Evolutionary conservation across 2,797 vertebrate genomes (phyloP).

Genomic region (Orientallactaga sibirica): DNA sequence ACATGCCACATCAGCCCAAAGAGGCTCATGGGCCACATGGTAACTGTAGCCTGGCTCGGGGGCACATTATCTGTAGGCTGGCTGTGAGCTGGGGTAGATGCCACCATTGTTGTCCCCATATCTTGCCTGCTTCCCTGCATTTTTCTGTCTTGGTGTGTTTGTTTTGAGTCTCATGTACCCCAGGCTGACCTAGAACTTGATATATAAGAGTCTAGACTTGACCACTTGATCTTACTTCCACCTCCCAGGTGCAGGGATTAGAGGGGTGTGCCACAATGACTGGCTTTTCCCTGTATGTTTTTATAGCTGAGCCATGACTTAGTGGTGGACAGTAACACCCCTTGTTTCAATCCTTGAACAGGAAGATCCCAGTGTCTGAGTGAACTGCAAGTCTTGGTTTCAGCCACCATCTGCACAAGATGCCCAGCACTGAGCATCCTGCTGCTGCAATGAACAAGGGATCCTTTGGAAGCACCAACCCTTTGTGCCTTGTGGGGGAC

Average conservation of each 20-base stretch:
- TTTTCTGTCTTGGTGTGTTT: background rate
- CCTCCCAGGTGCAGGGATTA: background rate
- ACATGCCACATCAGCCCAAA: background rate
- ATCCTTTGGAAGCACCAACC: constrained; percentile 86
- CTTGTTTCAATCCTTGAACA: constrained; percentile 64
- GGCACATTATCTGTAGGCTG: background rate
- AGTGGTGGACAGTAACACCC: background rate
- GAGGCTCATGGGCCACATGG: accelerated
- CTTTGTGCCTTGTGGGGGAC: constrained; percentile 88
- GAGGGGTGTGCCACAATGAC: background rate
- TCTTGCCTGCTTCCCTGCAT: background rate
- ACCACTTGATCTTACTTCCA: background rate
- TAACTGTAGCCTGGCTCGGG: background rate
- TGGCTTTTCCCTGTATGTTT: background rate
- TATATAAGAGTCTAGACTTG: background rate
- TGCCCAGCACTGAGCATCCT: constrained; percentile 64
- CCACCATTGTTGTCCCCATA: background rate
- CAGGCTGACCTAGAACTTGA: background rate
- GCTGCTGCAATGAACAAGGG: constrained; percentile 79
- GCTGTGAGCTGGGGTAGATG: background rate
- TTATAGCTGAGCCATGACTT: constrained; percentile 20
- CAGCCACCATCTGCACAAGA: constrained; percentile 80
- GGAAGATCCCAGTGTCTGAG: constrained; percentile 82
- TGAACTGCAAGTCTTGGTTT: constrained; percentile 68
- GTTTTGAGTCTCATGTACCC: background rate